phyloP scores from a whole-genome alignment of 1,140 invertebrate genomes.

The Dolichoris vasculosae region DNA sequence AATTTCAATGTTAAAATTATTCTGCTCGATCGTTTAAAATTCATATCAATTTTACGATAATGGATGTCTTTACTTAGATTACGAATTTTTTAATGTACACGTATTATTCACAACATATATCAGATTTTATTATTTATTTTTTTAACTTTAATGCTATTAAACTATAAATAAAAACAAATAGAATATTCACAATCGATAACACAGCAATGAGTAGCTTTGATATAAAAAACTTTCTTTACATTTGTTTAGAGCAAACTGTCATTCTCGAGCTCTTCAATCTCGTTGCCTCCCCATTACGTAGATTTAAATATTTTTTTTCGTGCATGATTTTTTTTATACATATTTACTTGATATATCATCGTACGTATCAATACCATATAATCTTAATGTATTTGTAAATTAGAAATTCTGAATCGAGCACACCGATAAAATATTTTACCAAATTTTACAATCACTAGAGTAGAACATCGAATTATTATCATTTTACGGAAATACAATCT shows the following conservation, averaged over 20 bases:
- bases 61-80: conserved; percentile 1
- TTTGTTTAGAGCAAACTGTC: conserved; percentile 2
- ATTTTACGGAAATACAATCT: too few species aligned
- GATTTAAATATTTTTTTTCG: conserved; percentile 53
- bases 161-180: conserved; percentile 25
- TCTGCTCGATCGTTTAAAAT: neutral
- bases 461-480: neutral
- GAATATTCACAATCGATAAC: conserved; percentile 20
- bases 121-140: conserved; percentile 6
- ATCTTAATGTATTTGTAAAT: neutral
- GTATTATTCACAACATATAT: conserved; percentile 35
- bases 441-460: neutral
- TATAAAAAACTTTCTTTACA: conserved; percentile 33
- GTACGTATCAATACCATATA: conserved; percentile 48
- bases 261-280: conserved; percentile 56
- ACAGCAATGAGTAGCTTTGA: conserved; percentile 12
- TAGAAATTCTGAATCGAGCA: neutral
- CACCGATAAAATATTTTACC: neutral
- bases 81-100: conserved; percentile 14
- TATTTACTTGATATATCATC: conserved; percentile 46
- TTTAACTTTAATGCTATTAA: neutral
- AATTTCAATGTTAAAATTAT: neutral
- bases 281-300: conserved; percentile 57
- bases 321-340: conserved; percentile 20
- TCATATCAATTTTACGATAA: neutral